Conservation (phyloP, 2,888 invertebrate species). For the Ormyrus thymus region DNA sequence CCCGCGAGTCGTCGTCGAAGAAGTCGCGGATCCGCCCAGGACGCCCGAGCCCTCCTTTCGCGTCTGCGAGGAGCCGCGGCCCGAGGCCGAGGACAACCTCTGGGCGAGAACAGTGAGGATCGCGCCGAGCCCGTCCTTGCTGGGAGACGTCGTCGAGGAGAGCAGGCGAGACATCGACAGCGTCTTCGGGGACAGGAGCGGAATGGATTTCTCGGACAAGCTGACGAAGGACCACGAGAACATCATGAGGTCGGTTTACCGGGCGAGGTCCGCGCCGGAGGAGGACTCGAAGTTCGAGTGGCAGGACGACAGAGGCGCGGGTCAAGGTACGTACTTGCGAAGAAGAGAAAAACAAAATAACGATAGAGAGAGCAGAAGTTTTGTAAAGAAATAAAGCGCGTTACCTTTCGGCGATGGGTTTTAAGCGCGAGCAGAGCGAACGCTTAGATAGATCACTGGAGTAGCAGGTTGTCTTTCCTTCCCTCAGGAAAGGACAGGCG, state of each 20-base stretch:
- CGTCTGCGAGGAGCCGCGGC: slow-evolving; percentile 32
- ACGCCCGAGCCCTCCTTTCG: slow-evolving; percentile 29
- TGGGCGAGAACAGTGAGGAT: neutral
- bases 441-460: neutral
- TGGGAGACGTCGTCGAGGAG: slow-evolving; percentile 32
- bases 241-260: slow-evolving; percentile 20
- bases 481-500: slow-evolving; percentile 50
- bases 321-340: slow-evolving; percentile 7
- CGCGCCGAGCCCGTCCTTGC: slow-evolving; percentile 28
- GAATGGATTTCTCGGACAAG: slow-evolving; percentile 25
- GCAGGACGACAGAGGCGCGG: neutral
- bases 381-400: too few species aligned
- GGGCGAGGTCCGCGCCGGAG: slow-evolving; percentile 45
- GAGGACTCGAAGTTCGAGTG: slow-evolving; percentile 12
- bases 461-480: neutral
- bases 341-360: too few species aligned
- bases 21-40: neutral
- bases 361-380: too few species aligned
- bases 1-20: slow-evolving; percentile 23
- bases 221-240: slow-evolving; percentile 39
- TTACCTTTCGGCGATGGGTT: too few species aligned
- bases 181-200: slow-evolving; percentile 44
- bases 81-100: neutral
- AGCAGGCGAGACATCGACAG: slow-evolving; percentile 11
- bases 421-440: too few species aligned